phyloP scores from a whole-genome alignment of 2,888 invertebrate species.

The Nasonia oneida region DNA sequence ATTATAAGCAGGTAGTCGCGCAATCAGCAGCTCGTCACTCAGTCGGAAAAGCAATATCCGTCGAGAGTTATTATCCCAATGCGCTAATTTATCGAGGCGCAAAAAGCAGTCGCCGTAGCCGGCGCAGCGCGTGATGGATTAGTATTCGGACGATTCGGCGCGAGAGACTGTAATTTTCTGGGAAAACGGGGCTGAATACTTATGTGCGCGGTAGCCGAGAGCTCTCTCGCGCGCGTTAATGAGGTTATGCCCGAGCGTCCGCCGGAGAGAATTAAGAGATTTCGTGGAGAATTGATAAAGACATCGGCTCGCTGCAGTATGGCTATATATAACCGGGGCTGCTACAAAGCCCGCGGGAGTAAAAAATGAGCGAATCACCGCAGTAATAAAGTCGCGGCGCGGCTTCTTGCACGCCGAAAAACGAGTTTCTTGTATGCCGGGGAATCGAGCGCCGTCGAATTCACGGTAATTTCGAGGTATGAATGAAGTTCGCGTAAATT shows the following conservation, averaged over 20 bases:
- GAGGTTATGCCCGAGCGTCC: neutral
- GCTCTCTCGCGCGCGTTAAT: neutral
- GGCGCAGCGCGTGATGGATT: conserved; percentile 51
- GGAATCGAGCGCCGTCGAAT: neutral
- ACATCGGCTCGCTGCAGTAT: neutral
- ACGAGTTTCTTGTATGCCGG: neutral
- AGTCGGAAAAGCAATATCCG: conserved; percentile 58
- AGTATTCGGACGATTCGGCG: conserved; percentile 43
- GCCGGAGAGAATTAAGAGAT: conserved; percentile 30
- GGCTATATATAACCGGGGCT: neutral
- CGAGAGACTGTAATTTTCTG: conserved; percentile 9
- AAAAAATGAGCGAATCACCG: conserved; percentile 11
- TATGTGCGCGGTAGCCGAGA: neutral
- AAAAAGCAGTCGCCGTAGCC: conserved; percentile 46
- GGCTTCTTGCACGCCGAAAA: neutral
- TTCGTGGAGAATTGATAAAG: conserved; percentile 37
- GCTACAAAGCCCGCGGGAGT: neutral
- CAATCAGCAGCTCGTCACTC: conserved; percentile 58
- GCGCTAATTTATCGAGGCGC: conserved; percentile 56
- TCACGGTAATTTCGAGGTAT: neutral
- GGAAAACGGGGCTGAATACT: neutral
- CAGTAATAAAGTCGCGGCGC: neutral
- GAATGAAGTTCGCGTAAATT: neutral
- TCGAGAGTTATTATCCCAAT: conserved; percentile 59
- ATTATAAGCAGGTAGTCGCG: conserved; percentile 32